Conservation (phyloP, 64 coral and sea anemone species). For the Dendrophyllia cribrosa region DNA sequence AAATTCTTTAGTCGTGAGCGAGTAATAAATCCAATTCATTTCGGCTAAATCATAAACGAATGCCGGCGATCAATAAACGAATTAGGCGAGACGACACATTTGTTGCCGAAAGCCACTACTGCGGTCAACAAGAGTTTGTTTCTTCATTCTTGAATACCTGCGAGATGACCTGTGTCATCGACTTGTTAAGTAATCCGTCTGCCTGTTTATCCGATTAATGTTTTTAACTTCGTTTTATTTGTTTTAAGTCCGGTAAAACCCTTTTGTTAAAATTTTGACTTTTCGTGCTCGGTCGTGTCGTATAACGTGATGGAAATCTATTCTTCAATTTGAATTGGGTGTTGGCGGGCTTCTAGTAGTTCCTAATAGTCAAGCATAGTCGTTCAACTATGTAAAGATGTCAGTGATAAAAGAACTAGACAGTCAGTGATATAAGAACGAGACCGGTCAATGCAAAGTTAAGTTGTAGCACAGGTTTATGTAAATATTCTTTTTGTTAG, state of each 20-base stretch:
- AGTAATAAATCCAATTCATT: neutral
- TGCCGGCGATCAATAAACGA: neutral
- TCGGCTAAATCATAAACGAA: neutral
- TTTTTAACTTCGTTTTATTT: constrained; percentile 10
- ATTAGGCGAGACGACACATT: neutral
- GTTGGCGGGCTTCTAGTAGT: constrained; percentile 7
- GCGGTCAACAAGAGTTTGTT: neutral
- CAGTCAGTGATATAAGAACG: no score
- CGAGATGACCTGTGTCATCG: neutral
- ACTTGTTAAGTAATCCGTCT: neutral
- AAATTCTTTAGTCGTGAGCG: neutral
- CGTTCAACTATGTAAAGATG: no score
- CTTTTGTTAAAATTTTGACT: neutral
- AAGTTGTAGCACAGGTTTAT: no score
- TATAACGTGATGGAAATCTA: neutral
- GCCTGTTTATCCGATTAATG: constrained; percentile 1
- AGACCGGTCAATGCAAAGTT: no score
- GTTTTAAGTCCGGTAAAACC: neutral
- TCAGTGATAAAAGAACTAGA: no score
- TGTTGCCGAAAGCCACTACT: neutral
- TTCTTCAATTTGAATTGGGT: neutral
- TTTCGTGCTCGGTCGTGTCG: neutral
- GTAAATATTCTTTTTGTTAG: no score
- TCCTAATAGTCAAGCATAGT: no score
- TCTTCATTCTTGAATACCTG: neutral